Base-by-base conservation (phyloP, 1,140 invertebrate species). In the Cydia splendana region DNA sequence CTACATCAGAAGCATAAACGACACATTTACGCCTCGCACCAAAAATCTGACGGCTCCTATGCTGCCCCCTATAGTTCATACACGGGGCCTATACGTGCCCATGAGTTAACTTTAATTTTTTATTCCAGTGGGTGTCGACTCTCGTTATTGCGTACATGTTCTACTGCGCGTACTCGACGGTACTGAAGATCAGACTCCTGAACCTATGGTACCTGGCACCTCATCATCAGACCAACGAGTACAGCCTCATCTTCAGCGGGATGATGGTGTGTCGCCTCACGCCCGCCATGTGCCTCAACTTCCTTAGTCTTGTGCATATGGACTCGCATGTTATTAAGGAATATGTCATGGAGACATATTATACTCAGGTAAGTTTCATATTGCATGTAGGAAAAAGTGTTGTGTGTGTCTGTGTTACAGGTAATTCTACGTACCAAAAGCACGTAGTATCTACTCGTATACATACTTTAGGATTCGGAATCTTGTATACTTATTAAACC, bases 211-310 rank as follows among this genome's bases (percentile, higher is more conserved):
- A 99, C 87, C 93, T 99, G 81, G 98, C 99, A 7, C 97, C 98
- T 0, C 96, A 99, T 91, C 99, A 99, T 93, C 98, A 99, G 93
- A 99, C 99, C 1, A 99, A 99, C 90, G 99, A 99, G 90, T 99
- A 99, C 94, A 99, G 98, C 90, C 95, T 99, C 67, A 98, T 99
- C 84, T 99, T 99, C 92, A 98, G 98, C 87, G 99, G 99, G 75
- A 97, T 99, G 98, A 96, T 99, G 95, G 94, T 99, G 9, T 99
- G 98, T 89, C 96, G 99, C 18, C 94, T 99, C 7, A 99, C 99
- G 4, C 98, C 99, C 0, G 99, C 99, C 4, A 96, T 99, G 94
- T 99, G 99, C 94, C 95, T 99, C 6, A 99, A 99, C 92, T 99
- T 99, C 88, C 95, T 99, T 13, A 98, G 98, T 51, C 94, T 99